Percentiles rank a stretch among this genome's conserved stretches.
These are phyloP conservation scores for Sterrhoptilus dennistouni DNA, from an alignment of 2,113 vertebrate species.

Conservation along the genomic window DNA sequence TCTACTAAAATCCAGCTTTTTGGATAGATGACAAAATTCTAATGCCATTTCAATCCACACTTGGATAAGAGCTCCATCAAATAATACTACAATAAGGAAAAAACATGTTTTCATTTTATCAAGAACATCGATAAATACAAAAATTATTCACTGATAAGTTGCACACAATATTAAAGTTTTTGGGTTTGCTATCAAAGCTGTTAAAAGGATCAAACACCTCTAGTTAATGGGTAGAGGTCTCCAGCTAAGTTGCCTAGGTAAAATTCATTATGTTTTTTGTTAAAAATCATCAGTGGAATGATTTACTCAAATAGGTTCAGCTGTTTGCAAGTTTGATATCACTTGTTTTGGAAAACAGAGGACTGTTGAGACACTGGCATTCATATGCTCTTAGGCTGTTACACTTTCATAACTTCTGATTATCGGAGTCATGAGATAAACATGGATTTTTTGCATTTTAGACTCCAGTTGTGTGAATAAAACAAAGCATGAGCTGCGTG, in stretches of 20 bases:
- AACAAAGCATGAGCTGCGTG: background rate
- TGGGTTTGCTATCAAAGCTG: background rate
- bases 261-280: background rate
- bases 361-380: background rate
- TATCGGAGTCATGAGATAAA: background rate
- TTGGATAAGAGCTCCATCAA: background rate
- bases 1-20: background rate
- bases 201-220: background rate
- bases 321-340: background rate
- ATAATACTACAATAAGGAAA: background rate
- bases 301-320: background rate
- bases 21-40: conserved; percentile 1
- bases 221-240: background rate
- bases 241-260: background rate
- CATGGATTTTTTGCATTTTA: background rate
- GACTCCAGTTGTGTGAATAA: background rate
- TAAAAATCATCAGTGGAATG: background rate
- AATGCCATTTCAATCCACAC: background rate
- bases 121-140: background rate
- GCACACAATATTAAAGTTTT: background rate
- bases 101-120: background rate
- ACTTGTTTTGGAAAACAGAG: background rate
- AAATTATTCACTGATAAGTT: background rate
- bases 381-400: background rate
- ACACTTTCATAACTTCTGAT: background rate